Conservation (phyloP, 2,888 invertebrate species). For the Cephus pulcher region DNA sequence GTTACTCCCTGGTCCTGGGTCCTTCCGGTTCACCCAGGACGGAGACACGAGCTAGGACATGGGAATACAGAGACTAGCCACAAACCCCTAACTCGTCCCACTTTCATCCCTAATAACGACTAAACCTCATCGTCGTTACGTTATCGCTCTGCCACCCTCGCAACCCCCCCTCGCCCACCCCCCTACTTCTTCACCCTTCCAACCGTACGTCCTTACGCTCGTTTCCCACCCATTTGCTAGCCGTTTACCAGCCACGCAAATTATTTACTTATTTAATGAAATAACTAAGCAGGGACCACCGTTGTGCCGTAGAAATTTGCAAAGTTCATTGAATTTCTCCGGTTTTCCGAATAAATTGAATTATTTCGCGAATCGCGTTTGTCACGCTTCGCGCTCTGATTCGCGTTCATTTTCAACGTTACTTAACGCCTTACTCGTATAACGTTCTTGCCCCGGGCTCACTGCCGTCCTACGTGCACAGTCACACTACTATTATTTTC, state of each 20-base stretch:
- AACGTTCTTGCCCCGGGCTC: not conserved
- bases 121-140: not conserved
- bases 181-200: not conserved
- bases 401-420: slow-evolving; percentile 18
- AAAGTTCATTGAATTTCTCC: not conserved
- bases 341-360: not conserved
- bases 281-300: not conserved
- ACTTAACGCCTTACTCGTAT: slow-evolving; percentile 16
- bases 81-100: not conserved
- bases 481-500: slow-evolving; percentile 43
- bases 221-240: not conserved
- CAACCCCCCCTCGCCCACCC: not conserved
- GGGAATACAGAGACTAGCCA: not conserved
- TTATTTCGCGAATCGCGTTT: slow-evolving; percentile 12
- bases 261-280: not conserved
- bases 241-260: not conserved
- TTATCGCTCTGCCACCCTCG: not conserved
- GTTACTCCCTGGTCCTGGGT: not conserved
- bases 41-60: not conserved
- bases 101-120: not conserved
- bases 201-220: not conserved
- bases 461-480: not conserved
- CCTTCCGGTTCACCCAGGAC: not conserved
- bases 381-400: slow-evolving; percentile 22
- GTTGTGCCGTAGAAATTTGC: not conserved